phyloP scores from a whole-genome alignment of 2,113 vertebrate species.

The Passer montanus region DNA sequence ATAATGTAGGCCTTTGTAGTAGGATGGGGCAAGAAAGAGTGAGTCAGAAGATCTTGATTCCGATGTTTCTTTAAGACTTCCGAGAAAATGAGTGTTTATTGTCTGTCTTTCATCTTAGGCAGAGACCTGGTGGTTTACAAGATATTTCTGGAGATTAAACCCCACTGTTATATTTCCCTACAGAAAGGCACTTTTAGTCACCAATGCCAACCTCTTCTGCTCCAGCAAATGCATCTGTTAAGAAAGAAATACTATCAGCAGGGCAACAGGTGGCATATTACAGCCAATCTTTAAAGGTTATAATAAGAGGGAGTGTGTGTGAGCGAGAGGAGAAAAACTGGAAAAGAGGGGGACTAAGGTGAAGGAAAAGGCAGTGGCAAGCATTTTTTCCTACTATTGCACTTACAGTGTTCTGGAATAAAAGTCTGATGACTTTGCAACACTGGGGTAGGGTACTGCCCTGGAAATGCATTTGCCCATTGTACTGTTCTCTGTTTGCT shows the following conservation, averaged over 20 bases:
- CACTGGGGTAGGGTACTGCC: not conserved
- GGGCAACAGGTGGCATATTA: constrained; percentile 45
- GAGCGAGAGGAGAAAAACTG: not conserved
- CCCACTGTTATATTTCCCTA: not conserved
- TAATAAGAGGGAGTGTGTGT: not conserved
- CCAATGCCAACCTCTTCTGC: not conserved
- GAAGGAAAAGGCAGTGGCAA: not conserved
- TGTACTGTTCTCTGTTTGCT: constrained; percentile 76
- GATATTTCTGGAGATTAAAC: not conserved
- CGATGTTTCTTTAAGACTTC: not conserved
- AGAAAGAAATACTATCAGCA: constrained; percentile 40
- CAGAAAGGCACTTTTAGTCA: not conserved
- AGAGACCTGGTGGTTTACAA: not conserved
- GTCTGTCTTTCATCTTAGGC: not conserved
- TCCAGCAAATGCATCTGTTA: constrained; percentile 12
- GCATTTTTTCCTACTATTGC: not conserved
- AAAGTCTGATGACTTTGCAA: not conserved
- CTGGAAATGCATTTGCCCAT: constrained; percentile 59
- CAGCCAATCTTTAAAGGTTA: constrained; percentile 14
- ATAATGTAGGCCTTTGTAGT: not conserved
- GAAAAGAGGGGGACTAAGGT: not conserved
- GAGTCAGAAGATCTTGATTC: not conserved
- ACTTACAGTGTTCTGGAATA: not conserved
- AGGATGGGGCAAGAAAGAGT: not conserved
- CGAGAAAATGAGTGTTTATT: not conserved